These are phyloP conservation scores for Siderastrea siderea DNA, from an alignment of 92 coral and sea anemone genomes.

Conservation along the genomic window DNA sequence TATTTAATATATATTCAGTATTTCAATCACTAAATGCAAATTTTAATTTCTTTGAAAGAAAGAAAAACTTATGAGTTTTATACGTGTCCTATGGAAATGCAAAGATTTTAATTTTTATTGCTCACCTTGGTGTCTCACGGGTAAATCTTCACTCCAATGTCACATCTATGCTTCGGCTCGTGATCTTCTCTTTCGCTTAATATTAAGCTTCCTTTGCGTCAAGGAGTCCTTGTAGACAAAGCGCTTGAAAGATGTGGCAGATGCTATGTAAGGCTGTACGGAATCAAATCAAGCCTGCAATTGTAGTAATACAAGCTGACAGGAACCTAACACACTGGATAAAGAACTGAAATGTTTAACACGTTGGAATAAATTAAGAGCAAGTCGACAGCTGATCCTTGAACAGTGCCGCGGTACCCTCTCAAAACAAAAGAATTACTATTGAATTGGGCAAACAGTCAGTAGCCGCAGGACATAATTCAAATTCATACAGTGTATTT, in stretches of 20 bases:
- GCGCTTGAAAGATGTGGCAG: background rate
- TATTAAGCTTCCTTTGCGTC: background rate
- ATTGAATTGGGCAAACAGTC: background rate
- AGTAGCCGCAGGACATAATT: background rate
- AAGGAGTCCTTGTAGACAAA: background rate
- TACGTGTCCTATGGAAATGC: too few relatives aligned
- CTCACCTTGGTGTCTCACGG: too few relatives aligned
- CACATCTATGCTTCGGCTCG: too few relatives aligned
- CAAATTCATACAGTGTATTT: too few relatives aligned
- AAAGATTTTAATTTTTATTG: too few relatives aligned
- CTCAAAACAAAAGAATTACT: background rate
- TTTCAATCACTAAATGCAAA: too few relatives aligned
- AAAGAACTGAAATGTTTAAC: conserved; percentile 1
- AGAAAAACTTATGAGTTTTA: too few relatives aligned
- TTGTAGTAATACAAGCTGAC: background rate
- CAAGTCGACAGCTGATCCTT: conserved; percentile 11
- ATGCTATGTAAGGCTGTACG: background rate
- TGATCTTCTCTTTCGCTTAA: too few relatives aligned
- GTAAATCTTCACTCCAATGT: too few relatives aligned
- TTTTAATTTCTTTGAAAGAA: too few relatives aligned
- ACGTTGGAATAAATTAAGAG: conserved; percentile 21
- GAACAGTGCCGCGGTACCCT: too few relatives aligned
- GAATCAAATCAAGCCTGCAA: background rate
- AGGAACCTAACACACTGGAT: background rate
- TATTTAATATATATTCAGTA: too few relatives aligned